phyloP scores from a whole-genome alignment of 2,797 vertebrate genomes.

The Enteromius trimaculatus region DNA sequence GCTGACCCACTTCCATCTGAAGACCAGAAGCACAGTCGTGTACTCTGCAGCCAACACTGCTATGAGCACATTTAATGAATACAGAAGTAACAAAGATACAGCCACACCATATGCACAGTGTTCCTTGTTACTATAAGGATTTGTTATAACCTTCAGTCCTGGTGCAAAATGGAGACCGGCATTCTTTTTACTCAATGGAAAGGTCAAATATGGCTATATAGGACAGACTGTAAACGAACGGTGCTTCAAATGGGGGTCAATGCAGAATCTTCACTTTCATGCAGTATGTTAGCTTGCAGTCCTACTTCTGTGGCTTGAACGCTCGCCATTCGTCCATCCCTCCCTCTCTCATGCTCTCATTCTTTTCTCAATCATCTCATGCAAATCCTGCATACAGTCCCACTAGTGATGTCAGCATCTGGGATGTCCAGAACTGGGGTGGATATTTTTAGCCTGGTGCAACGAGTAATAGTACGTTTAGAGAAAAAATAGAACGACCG shows the following conservation, averaged over 20 bases:
- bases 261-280: conserved; percentile 22
- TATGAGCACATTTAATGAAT: conserved; percentile 5
- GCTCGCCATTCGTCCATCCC: conserved; percentile 20
- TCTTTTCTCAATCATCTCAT: conserved; percentile 47
- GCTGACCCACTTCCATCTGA: conserved; percentile 40
- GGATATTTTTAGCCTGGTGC: conserved; percentile 60
- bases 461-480: conserved; percentile 30
- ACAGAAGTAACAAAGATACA: neutral
- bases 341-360: conserved; percentile 41
- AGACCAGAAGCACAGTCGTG: neutral
- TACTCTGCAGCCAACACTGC: neutral
- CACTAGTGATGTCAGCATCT: conserved; percentile 61
- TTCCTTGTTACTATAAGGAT: conserved; percentile 7
- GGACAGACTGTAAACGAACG: neutral
- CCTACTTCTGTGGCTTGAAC: conserved; percentile 27
- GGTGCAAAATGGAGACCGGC: neutral
- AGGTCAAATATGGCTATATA: conserved; percentile 36
- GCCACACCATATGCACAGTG: neutral
- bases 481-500: conserved; percentile 27
- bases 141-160: conserved; percentile 4
- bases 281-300: conserved; percentile 29
- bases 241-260: conserved; percentile 16
- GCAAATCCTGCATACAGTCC: conserved; percentile 51
- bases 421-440: conserved; percentile 59
- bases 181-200: neutral